Percentiles rank a stretch among this genome's conserved stretches.
These are phyloP conservation scores for Uloborus diversus DNA, from an alignment of 1,140 invertebrate genomes.

Conservation along the genomic window DNA sequence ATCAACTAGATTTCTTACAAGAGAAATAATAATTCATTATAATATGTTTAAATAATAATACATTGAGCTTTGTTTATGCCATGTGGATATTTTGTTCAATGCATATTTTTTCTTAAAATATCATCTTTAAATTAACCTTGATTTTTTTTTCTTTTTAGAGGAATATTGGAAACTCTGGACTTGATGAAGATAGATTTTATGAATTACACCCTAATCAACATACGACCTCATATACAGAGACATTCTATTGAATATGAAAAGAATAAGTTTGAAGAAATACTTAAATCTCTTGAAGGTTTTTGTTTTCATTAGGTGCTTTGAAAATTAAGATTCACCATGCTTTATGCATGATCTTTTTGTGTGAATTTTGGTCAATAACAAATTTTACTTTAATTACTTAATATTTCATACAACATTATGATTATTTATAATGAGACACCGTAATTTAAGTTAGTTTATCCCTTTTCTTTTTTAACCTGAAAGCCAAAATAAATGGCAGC, in stretches of 20 bases:
- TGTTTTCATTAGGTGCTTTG: no score
- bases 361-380: no score
- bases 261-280: slow-evolving; percentile 88
- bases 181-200: slow-evolving; percentile 93
- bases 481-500: no score
- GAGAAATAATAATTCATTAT: no score
- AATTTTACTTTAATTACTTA: neutral
- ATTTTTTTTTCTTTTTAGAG: slow-evolving; percentile 59
- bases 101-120: slow-evolving; percentile 46
- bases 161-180: slow-evolving; percentile 75
- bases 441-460: neutral
- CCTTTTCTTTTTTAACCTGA: no score
- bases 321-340: no score
- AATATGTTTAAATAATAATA: no score
- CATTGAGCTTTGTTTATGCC: no score
- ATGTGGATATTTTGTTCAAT: slow-evolving; percentile 41
- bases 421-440: neutral
- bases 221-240: slow-evolving; percentile 80
- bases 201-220: slow-evolving; percentile 90
- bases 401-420: no score
- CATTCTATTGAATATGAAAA: slow-evolving; percentile 89
- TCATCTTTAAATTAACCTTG: neutral
- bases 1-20: no score
- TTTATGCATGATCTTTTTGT: no score
- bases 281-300: slow-evolving; percentile 79